Evolutionary conservation across 1,140 invertebrate species (phyloP), one percentile per base, ranked within the genome.

Genomic region (Pogonus chalceus): DNA sequence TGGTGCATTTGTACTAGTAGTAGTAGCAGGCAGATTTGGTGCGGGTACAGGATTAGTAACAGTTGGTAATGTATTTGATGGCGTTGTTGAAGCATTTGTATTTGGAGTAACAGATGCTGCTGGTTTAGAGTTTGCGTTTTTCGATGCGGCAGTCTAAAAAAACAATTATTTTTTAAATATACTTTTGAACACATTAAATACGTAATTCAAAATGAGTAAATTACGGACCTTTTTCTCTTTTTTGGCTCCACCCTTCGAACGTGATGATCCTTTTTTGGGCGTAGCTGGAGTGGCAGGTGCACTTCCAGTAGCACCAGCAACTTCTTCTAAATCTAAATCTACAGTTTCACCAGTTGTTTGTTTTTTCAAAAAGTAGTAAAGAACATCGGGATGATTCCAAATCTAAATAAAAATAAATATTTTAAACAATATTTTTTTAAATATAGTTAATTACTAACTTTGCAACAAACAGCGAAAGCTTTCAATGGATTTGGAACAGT

Each of bases 351-450:
- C 83, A 48, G 79, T 80, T 61, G 83, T 82, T 52, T 87, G 80
- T 67, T 94, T 92, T 64, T 85, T 84, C 43, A 96, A 67, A 67
- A 95, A 90, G 68, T 94, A 87, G 65, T 93, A 94, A 23, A 99
- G 69, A 48, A 98, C 88, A 73, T 99, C 96, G 0, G 96, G 96
- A 76, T 99, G 96, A 69, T 99, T 99, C 95, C 96, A 98, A 59
- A 99, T 98, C 82, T 88, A 66, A 46, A 62, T 58, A 57, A 39
- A 56, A 62, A 47, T 59, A 47, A 43, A 3, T 10, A 43, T 43
- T 43, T 43, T 10, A 18, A 12, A 9, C 37, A 60, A 49, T 50
- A 52, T 39, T 0, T 48, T 54, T 26, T 18, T 49, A 47, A 10
- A 31, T 20, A 20, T n/a, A n/a, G n/a, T 7, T 20, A 35, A 35